Evolutionary conservation across 2,888 invertebrate species (phyloP).

Genomic region (Euclidia mi): DNA sequence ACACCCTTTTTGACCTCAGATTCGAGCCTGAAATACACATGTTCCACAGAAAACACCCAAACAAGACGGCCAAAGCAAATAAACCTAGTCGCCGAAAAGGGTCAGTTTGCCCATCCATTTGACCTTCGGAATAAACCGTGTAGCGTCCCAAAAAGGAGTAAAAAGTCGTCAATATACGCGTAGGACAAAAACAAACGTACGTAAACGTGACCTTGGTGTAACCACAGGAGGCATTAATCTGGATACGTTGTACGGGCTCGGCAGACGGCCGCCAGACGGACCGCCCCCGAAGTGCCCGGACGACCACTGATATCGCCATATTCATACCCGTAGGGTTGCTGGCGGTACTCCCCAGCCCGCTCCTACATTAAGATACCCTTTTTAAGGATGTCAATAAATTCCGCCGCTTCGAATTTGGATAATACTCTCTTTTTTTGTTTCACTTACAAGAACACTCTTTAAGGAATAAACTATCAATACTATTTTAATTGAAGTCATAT

Average conservation of each 20-base stretch:
- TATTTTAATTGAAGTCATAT: too few relatives aligned
- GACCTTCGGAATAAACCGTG: conserved; percentile 20
- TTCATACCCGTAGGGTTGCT: conserved; percentile 46
- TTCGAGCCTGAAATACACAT: not conserved
- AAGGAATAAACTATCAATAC: too few relatives aligned
- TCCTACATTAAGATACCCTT: not conserved
- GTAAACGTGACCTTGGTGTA: conserved; percentile 54
- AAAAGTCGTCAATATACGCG: conserved; percentile 26
- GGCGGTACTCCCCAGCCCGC: conserved; percentile 12
- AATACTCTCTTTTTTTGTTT: too few relatives aligned
- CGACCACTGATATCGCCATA: conserved; percentile 58
- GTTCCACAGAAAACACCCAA: not conserved
- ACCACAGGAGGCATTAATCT: conserved; percentile 62
- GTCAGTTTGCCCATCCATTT: conserved; percentile 8
- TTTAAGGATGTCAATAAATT: not conserved
- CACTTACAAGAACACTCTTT: too few relatives aligned
- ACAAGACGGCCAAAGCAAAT: not conserved
- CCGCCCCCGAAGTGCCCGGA: conserved; percentile 48
- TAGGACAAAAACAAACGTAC: conserved; percentile 54
- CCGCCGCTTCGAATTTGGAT: too few relatives aligned
- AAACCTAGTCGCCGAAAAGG: conserved; percentile 7
- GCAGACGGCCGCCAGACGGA: conserved; percentile 59
- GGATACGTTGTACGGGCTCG: conserved; percentile 35
- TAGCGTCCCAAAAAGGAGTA: conserved; percentile 25
- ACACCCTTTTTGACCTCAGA: not conserved